Conservation (phyloP, 2,888 invertebrate genomes). For the Philopedon plagiatum region DNA sequence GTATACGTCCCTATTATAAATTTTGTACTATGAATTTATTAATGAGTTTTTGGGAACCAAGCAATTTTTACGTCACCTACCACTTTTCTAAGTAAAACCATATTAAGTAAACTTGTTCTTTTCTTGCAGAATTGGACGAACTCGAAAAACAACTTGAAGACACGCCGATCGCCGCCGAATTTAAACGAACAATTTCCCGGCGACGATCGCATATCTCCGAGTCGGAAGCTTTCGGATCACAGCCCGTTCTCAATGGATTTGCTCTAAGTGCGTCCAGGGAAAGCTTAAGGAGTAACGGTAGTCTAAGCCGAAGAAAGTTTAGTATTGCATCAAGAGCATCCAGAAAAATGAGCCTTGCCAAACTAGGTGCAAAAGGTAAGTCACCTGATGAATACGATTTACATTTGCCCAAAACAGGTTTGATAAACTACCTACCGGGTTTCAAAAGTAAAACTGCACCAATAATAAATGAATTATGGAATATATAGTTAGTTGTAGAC, state of each 20-base stretch:
- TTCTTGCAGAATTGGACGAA: slow-evolving; percentile 71
- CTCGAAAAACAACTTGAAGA: slow-evolving; percentile 81
- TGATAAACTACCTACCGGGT: too few relatives aligned
- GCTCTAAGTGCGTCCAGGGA: slow-evolving; percentile 65
- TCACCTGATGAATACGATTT: too few relatives aligned
- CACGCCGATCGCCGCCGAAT: slow-evolving; percentile 74
- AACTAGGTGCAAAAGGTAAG: slow-evolving; percentile 1
- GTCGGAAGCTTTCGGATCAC: slow-evolving; percentile 38
- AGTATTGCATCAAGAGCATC: slow-evolving; percentile 36
- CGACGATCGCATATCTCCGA: slow-evolving; percentile 66
- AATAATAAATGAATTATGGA: too few relatives aligned
- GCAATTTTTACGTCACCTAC: too few relatives aligned
- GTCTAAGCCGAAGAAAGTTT: slow-evolving; percentile 24
- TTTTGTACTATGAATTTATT: too few relatives aligned
- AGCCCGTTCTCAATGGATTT: slow-evolving; percentile 19
- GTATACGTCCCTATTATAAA: too few relatives aligned
- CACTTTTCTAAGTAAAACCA: too few relatives aligned
- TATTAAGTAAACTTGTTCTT: too few relatives aligned
- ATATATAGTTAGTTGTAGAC: too few relatives aligned
- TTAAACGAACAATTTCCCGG: slow-evolving; percentile 72
- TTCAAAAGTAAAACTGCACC: too few relatives aligned
- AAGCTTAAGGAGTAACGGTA: slow-evolving; percentile 69
- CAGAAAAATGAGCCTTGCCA: slow-evolving; percentile 29
- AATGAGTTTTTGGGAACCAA: too few relatives aligned
- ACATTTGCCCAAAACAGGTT: too few relatives aligned